Evolutionary conservation across 1,140 invertebrate species (phyloP), one percentile per base, ranked within the genome.

Genomic region (Drosophila simulans): DNA sequence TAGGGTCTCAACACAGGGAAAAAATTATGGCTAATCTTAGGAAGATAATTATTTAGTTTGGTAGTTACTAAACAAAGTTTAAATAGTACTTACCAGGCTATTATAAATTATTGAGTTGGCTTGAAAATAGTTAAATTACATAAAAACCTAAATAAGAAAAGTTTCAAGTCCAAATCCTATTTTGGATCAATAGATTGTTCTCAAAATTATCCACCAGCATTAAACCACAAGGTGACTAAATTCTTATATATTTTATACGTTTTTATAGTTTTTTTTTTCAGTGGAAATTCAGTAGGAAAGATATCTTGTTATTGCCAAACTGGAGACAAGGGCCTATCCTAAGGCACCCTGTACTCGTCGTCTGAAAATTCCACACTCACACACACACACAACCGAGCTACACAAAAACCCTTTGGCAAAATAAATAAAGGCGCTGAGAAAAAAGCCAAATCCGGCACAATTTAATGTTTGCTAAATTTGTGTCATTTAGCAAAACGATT

Each of bases 391-490:
- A 64, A 45, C 37, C 20, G 8, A 65, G 64, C 43, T 68, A 68
- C 64, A 68, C 48, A 51, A 57, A 76, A 65, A 63, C 75, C 80
- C 75, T 83, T 83, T 82, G 74, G 79, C 69, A 49, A 74, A 52
- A 68, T 52, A 46, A 52, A 68, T 68, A 65, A 52, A 51, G 27
- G 43, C 45, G 49, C 4, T 66, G n/a, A 17, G 51, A 17, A 57
- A 66, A 42, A 53, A 68, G 0, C 35, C 57, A 56, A 85, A 80
- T 84, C 68, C 45, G 48, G 46, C 59, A 68, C 75, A 82, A 69
- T 89, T 88, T 83, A 88, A 88, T 89, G 66, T 77, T 68, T 86
- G 82, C 78, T 82, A 82, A 82, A 86, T 85, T 86, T 70, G 64
- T 74, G 82, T 74, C 82, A 85, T 85, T 86, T 81, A 76, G 56